Evolutionary conservation across 2,797 vertebrate species (phyloP).

Genomic region (Cichlasoma orientale): DNA sequence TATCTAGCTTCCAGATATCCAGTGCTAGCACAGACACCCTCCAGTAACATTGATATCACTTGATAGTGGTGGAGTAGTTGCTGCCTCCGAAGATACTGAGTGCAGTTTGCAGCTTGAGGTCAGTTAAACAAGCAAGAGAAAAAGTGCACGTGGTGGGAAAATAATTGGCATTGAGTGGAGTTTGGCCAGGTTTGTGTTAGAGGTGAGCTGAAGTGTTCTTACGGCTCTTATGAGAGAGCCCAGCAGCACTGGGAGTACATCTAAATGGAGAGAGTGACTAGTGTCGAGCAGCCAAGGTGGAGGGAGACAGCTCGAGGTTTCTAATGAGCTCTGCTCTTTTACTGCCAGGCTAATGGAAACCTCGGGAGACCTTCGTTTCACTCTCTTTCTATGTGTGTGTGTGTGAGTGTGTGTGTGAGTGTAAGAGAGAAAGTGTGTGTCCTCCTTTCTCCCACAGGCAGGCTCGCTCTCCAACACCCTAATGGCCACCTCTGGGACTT

Average conservation of each 20-base stretch:
- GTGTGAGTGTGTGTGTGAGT: conserved; percentile 2
- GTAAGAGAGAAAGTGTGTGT: conserved; percentile 15
- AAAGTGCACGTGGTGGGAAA: conserved; percentile 26
- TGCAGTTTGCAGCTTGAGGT: conserved; percentile 10
- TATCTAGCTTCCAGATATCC: background rate
- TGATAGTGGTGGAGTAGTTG: background rate
- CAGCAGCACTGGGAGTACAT: conserved; percentile 47
- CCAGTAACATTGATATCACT: background rate
- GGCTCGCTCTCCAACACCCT: conserved; percentile 54
- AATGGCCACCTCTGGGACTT: conserved; percentile 76
- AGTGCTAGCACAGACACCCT: background rate
- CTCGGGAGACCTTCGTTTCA: conserved; percentile 67
- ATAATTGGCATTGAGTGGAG: conserved; percentile 55
- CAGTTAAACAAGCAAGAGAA: conserved; percentile 16
- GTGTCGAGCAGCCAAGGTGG: conserved; percentile 50
- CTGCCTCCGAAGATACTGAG: background rate
- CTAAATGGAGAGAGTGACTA: conserved; percentile 63
- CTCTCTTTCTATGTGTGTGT: background rate
- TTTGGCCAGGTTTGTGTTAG: conserved; percentile 44
- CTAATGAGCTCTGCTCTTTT: conserved; percentile 83
- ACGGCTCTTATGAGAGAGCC: conserved; percentile 26
- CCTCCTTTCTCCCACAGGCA: conserved; percentile 58
- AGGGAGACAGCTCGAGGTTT: conserved; percentile 62
- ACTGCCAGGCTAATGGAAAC: conserved; percentile 79
- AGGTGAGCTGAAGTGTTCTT: conserved; percentile 49